A percentile compares a stretch with the other conserved stretches of the same genome.
Evolutionary conservation across 2,797 vertebrate genomes (phyloP).

Genomic region (Schizothorax lantsangensis): DNA sequence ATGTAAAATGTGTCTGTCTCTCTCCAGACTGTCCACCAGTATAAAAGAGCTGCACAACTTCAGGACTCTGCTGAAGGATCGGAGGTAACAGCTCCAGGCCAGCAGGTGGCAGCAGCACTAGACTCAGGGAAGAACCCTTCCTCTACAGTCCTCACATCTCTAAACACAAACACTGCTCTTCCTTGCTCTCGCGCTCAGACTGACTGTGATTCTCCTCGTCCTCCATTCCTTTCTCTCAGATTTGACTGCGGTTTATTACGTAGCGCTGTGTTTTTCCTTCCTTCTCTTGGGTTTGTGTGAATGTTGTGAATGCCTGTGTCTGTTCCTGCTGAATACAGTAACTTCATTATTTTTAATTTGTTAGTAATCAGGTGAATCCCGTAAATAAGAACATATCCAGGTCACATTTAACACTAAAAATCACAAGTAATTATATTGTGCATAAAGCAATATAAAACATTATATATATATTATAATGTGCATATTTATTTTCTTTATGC

Average conservation of each 20-base stretch:
- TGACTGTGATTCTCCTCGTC: not conserved
- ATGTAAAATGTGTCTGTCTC: not conserved
- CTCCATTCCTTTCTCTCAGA: not conserved
- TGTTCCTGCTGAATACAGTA: not conserved
- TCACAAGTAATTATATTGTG: not conserved
- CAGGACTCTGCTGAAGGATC: conserved; percentile 85
- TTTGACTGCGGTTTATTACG: not conserved
- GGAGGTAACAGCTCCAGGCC: conserved; percentile 83
- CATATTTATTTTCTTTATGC: too few species aligned
- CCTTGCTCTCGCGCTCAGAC: not conserved
- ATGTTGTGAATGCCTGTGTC: not conserved
- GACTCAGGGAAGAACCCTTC: conserved; percentile 70
- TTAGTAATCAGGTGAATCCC: not conserved
- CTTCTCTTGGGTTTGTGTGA: not conserved
- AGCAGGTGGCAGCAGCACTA: conserved; percentile 56
- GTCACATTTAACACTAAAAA: not conserved
- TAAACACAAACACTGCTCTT: not conserved
- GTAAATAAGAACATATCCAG: not conserved
- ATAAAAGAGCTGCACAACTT: conserved; percentile 92
- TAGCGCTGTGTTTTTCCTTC: not conserved
- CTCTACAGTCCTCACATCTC: not conserved
- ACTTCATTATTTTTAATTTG: not conserved
- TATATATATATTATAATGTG: too few species aligned
- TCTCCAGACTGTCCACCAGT: conserved; percentile 89
- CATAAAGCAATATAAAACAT: too few species aligned